Evolutionary conservation across 2,113 vertebrate species (phyloP), one percentile per base, ranked within the genome.

Genomic region (Malurus melanocephalus): DNA sequence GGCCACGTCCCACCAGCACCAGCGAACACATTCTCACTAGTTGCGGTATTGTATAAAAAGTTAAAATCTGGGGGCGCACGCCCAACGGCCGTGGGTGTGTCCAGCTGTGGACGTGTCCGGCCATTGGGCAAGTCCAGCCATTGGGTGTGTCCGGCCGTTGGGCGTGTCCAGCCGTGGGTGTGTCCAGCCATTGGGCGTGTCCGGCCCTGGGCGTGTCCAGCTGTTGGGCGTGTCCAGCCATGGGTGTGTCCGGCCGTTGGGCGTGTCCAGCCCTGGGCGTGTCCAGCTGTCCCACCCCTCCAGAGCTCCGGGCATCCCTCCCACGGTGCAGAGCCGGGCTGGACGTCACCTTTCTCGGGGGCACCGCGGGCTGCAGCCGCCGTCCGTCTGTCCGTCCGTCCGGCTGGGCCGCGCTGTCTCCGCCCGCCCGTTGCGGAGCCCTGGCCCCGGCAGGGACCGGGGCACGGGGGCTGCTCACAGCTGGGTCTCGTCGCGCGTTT

Each of bases 401-500:
- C 1, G 27, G 51, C 91, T 1, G 48, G 19, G 22, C 82, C 23
- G 0, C 15, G 9, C 71, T 79, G 22, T 13, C 55, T 60, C 6
- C 22, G 28, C 40, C 22, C 10, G 17, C n/a, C 56, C 3, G 69
- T 18, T 43, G 42, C 3, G 8, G 75, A 56, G 82, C 78, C 21
- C 32, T 0, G 20, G 88, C n/a, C 32, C 74, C 38, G 5, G 40
- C 38, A 4, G 75, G 56, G 48, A 6, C 5, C 2, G 26, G 84
- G n/a, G 32, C 10, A 1, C 2, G 6, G 42, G 12, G 4, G 51
- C 5, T 1, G 32, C 94, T 98, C 96, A 98, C 66, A 98, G 97
- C 86, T 98, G 97, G 3, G 99, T 99, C 96, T 99, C 99, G 1
- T 98, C 98, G 2, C 98, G 97, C 0, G 98, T 98, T 93, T 98